Evolutionary conservation across 2,113 vertebrate genomes (phyloP), one percentile per base, ranked within the genome.

Genomic region (Cheilinus undulatus): DNA sequence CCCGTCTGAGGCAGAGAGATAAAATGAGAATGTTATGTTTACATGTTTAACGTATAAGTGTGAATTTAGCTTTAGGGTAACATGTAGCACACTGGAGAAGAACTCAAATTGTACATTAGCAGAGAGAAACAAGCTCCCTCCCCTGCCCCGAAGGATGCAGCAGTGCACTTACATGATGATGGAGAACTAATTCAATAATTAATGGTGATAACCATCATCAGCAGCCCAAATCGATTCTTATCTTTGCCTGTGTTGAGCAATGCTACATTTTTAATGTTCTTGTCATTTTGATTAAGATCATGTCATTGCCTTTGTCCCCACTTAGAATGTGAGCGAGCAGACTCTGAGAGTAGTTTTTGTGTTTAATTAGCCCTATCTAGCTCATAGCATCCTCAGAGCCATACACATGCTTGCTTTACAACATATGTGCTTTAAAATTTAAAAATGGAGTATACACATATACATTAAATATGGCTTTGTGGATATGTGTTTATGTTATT

Each of bases 181-280:
- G 80, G 86, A 90, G 85, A 76, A 82, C 59, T 86, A 85, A 87
- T 86, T 91, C 51, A 89, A 91, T 90, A 92, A 91, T 91, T 88
- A 90, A 93, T 91, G 90, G 56, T 85, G 88, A 92, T 89, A 90
- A 90, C 86, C 90, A 91, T 88, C 88, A 92, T 86, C 88, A 86
- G 75, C 80, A 85, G 74, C 80, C 71, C 80, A 83, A 86, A 91
- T 92, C 72, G 80, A 90, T 91, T 91, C 89, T 83, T 89, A 92
- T 89, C 82, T 88, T 82, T 76, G 76, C 84, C 84, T 74, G 79
- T 88, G 86, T 85, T 79, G 88, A 87, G 85, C 83, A 86, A 90
- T 77, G 84, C 66, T 90, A 88, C 89, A 88, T 91, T 89, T 92
- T 88, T 86, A 86, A 93, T 91, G 87, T 73, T 84, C 84, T 90